These are phyloP conservation scores for Limenitis camilla DNA, from an alignment of 2,888 invertebrate genomes.

Conservation along the genomic window DNA sequence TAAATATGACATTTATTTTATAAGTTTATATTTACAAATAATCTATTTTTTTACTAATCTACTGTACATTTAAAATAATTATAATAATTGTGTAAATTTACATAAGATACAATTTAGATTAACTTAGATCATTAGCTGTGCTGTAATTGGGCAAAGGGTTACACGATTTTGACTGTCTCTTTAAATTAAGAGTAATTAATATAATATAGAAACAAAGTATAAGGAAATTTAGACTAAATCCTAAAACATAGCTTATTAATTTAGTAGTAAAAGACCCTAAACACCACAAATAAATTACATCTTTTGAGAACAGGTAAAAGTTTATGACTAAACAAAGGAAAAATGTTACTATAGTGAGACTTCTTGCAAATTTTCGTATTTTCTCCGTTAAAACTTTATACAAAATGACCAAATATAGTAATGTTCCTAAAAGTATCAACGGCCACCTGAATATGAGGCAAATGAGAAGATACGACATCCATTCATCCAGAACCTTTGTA, in stretches of 20 bases:
- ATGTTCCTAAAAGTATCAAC: conserved; percentile 49
- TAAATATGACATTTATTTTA: too few species aligned
- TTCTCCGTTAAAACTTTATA: conserved; percentile 50
- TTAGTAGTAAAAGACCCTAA: conserved; percentile 35
- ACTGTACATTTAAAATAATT: too few species aligned
- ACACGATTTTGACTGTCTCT: conserved; percentile 36
- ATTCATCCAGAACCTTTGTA: conserved; percentile 30
- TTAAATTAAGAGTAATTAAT: conserved; percentile 45
- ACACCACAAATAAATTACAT: conserved; percentile 53
- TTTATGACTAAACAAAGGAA: conserved; percentile 56
- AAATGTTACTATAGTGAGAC: conserved; percentile 55
- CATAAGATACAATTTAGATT: neutral
- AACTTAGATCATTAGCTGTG: conserved; percentile 13
- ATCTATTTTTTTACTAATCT: too few species aligned
- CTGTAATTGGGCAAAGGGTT: conserved; percentile 32
- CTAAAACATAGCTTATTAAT: conserved; percentile 44
- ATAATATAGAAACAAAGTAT: conserved; percentile 49
- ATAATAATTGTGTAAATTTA: too few species aligned
- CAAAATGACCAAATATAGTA: conserved; percentile 46
- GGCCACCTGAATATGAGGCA: conserved; percentile 58
- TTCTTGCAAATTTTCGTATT: conserved; percentile 53
- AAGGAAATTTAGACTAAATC: conserved; percentile 49
- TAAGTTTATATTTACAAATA: too few species aligned
- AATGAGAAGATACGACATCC: conserved; percentile 44
- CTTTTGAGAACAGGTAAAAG: conserved; percentile 53